Base-by-base conservation (phyloP, 2,113 vertebrate genomes). In the Aythya baeri region DNA sequence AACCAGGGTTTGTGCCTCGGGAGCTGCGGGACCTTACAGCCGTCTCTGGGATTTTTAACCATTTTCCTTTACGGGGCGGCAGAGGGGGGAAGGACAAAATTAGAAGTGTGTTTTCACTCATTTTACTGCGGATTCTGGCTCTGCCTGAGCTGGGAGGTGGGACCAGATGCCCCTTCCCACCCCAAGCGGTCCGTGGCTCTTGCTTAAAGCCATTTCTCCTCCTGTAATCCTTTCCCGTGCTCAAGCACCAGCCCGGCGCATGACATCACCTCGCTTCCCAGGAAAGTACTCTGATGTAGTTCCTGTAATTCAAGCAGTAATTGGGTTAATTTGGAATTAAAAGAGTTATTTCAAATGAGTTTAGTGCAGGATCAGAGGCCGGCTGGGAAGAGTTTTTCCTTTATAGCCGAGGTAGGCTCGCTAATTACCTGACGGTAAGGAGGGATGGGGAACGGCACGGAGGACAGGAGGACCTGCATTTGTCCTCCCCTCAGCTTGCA, bases 401-500 rank as follows among this genome's bases (percentile, higher is more conserved):
- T 73, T 62, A 23, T 49, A 14, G 43, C 22, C 36, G 65, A 72
- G 32, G 46, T 50, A 36, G 58, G 70, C n/a, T 93, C 17, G 52
- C 61, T 97, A 76, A 73, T 74, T 78, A 85, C 58, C 5, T 31
- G 57, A 14, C 23, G 7, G 16, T 34, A 4, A 86, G 92, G 80
- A 44, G 58, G 61, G 36, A 11, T 6, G 1, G 15, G 34, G 85
- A 71, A 63, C 49, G 20, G 46, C 46, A 20, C 23, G 27, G 10
- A 67, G 62, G 83, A 31, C 82, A 18, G 49, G 50, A 54, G 58
- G 43, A 65, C 7, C 72, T 62, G 2, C 7, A 58, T 32, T 54
- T 52, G 27, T 9, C 5, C 75, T 96, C 68, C 81, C 52, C 93
- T 83, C 90, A 87, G 49, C 78, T 58, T 54, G 86, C 67, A 10